Evolutionary conservation across 2,888 invertebrate genomes (phyloP), one percentile per base, ranked within the genome.

Genomic region (Empis livida): DNA sequence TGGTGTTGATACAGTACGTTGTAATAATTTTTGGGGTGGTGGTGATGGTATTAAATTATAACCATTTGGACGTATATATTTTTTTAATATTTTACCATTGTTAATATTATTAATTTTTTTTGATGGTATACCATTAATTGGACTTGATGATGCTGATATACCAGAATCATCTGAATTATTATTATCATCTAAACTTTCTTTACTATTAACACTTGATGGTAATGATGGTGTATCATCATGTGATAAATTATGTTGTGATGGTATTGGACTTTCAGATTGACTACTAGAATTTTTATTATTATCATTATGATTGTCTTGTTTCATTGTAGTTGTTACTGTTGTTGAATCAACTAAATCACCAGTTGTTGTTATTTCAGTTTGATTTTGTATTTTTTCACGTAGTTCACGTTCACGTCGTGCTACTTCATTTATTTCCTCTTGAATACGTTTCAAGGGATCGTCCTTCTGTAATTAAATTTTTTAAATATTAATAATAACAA

Each of bases 391-490:
- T 67, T 72, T 56, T 71, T 71, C 56, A 68, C 75, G 56, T 71
- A 91, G 78, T 62, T 88, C 89, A 61, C 83, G 77, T 68, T 93
- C 93, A 54, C 90, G 75, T 60, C 86, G 81, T 46, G 83, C 82
- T 50, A 87, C 88, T 71, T 88, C 86, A 59, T 84, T 81, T 59
- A 93, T 90, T 75, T 93, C 92, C 62, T 82, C 79, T 71, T 92
- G 91, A 65, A 93, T 89, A 65, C 89, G 79, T 61, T 79, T 78
- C 60, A 86, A 73, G 54, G 84, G 84, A 70, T 82, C 80, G 63
- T 41, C 41, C 27, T 41, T 35, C 35, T 35, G 35, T 27, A 27
- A 27, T 27, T 27, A 27, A 6, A 8, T 27, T 27, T 27, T 27
- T 27, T 27, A 9, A 20, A 20, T 20, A 20, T 20, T 20, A 6